Percentiles rank a stretch among this genome's conserved stretches.
Evolutionary conservation across 2,797 vertebrate genomes (phyloP).

Genomic region (Ispidina picta): DNA sequence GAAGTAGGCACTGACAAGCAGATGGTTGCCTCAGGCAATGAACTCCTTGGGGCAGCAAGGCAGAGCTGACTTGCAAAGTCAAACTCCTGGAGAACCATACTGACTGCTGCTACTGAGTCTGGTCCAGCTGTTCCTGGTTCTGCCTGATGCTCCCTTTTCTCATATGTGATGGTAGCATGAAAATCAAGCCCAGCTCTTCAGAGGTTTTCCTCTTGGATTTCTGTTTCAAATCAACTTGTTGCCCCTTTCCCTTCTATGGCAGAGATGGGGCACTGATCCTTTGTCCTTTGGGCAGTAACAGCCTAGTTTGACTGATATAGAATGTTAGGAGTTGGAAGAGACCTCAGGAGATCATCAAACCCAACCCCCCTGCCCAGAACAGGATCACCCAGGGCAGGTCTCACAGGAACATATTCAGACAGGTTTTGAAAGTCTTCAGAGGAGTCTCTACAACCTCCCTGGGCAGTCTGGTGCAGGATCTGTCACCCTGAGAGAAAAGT

Average conservation of each 20-base stretch:
- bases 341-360: too few relatives aligned
- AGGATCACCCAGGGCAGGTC: too few relatives aligned
- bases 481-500: too few relatives aligned
- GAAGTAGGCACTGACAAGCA: not conserved
- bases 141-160: not conserved
- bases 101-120: not conserved
- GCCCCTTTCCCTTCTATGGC: not conserved
- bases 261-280: not conserved
- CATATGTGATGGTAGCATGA: accelerated
- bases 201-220: not conserved
- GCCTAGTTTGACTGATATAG: not conserved
- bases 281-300: not conserved
- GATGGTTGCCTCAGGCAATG: not conserved
- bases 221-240: not conserved
- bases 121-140: not conserved
- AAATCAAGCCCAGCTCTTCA: not conserved
- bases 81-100: not conserved
- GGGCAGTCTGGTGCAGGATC: too few relatives aligned
- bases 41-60: not conserved
- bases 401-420: too few relatives aligned
- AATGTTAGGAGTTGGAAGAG: too few relatives aligned
- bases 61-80: not conserved
- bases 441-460: too few relatives aligned
- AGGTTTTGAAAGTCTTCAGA: too few relatives aligned
- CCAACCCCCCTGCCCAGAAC: too few relatives aligned